phyloP scores from a whole-genome alignment of 2,797 vertebrate genomes.

The Sebastes itinus region DNA sequence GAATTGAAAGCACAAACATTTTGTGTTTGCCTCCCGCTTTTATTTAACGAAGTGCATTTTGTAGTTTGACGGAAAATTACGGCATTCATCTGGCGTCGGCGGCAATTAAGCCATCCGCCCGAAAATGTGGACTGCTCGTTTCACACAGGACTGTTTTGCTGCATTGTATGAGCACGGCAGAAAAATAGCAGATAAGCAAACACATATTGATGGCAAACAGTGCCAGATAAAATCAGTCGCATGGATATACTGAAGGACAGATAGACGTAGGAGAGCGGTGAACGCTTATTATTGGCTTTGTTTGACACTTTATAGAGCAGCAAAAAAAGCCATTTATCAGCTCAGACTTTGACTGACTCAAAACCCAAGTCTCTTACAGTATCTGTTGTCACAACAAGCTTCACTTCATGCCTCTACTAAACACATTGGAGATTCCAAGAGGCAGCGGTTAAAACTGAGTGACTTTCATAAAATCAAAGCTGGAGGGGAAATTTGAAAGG shows the following conservation, averaged over 20 bases:
- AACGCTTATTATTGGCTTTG: neutral
- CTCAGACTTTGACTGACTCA: constrained; percentile 17
- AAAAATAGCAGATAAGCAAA: constrained; percentile 53
- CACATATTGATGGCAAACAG: constrained; percentile 45
- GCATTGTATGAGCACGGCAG: constrained; percentile 48
- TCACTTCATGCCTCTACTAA: neutral
- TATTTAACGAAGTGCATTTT: constrained; percentile 27
- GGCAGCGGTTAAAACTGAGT: neutral
- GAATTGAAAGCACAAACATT: constrained; percentile 15
- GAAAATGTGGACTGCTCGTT: constrained; percentile 30
- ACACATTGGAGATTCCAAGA: neutral
- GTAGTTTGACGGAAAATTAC: constrained; percentile 39
- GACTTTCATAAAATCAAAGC: constrained; percentile 40
- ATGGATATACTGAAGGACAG: neutral
- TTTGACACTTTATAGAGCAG: neutral
- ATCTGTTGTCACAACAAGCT: constrained; percentile 4
- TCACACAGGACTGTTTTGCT: constrained; percentile 18
- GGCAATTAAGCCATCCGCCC: constrained; percentile 55
- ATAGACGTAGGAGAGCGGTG: neutral
- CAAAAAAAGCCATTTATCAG: neutral
- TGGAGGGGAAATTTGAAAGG: constrained; percentile 20
- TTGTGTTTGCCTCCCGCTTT: constrained; percentile 36
- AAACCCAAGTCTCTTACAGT: constrained; percentile 20
- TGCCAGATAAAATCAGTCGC: constrained; percentile 41
- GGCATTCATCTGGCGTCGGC: constrained; percentile 48